These are phyloP conservation scores for Trachythela sp. DNA, from an alignment of 64 coral and sea anemone genomes.

Conservation along the genomic window DNA sequence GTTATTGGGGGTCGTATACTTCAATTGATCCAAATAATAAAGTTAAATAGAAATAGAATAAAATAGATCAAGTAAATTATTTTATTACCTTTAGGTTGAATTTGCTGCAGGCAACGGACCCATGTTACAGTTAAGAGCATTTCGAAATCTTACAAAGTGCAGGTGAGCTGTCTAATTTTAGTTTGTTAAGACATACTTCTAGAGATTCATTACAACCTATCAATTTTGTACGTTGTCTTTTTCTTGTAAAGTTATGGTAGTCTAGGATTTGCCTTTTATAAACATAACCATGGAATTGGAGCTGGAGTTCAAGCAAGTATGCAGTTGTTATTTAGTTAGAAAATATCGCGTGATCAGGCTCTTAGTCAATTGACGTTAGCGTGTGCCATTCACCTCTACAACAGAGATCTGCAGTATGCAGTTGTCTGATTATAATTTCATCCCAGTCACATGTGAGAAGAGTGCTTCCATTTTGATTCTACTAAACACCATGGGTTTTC, in stretches of 20 bases:
- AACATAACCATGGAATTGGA: not conserved
- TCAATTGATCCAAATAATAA: not conserved
- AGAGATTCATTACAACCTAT: not conserved
- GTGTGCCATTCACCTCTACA: not conserved
- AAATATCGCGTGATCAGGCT: not conserved
- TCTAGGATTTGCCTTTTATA: slow-evolving; percentile 34
- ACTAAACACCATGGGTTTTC: too few relatives aligned
- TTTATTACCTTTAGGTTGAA: slow-evolving; percentile 34
- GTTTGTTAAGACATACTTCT: not conserved
- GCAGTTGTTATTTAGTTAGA: not conserved
- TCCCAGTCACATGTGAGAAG: too few relatives aligned
- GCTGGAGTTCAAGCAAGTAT: slow-evolving; percentile 44
- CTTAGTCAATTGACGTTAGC: too few relatives aligned
- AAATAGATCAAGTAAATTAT: not conserved
- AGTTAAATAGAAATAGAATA: too few relatives aligned
- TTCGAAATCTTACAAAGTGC: slow-evolving; percentile 80
- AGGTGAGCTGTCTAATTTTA: slow-evolving; percentile 43
- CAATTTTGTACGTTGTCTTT: not conserved
- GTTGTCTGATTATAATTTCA: too few relatives aligned
- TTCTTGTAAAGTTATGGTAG: slow-evolving; percentile 54
- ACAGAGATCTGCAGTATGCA: not conserved
- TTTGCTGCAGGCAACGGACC: slow-evolving; percentile 76
- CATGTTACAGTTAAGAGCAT: slow-evolving; percentile 59
- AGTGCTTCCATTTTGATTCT: too few relatives aligned
- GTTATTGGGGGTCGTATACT: too few relatives aligned